Base-by-base conservation (phyloP, 2,888 invertebrate genomes). In the Resseliella maxima region DNA sequence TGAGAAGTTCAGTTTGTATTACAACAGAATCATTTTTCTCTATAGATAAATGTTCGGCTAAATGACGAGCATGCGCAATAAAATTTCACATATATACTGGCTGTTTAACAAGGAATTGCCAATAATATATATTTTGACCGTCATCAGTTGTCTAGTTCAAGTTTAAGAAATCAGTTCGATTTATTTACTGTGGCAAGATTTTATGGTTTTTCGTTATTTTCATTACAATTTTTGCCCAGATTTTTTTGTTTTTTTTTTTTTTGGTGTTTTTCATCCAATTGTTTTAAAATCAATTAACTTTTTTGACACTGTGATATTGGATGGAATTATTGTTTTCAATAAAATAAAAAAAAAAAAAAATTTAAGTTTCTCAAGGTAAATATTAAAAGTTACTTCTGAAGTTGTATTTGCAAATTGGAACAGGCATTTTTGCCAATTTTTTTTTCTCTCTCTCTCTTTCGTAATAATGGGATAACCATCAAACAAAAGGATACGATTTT, bases 71-170 rank as follows among this genome's bases (percentile, higher is more conserved):
- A 83, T 83, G 83, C 83, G 83, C 38, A n/a, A 36, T 81, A 18
- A 1, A 31, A 10, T 12, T 2, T 38, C 83, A 38, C 1, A 6
- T 36, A 31, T 81, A 36, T 81, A 24, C 81, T 38, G 38, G 3
- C 38, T 38, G 38, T 8, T n/a, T 36, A 6, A 83, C 38, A 83
- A 38, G 0, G 38, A 83, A 83, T 83, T n/a, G 38, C 38, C 72
- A 72, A 31, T 72, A 31, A 72, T 72, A 72, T 72, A 59, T 72
- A n/a, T 31, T 72, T 15, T 72, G 31, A 72, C 38, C 38, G 38
- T 38, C 83, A 24, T 38, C 83, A 83, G 83, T 83, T 38, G 38
- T 83, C 83, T 83, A 38, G 38, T 38, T 83, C 83, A 83, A 83
- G 83, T 83, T 83, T 83, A 83, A 83, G 83, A 38, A 38, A 83